Conservation (phyloP, 2,797 vertebrate genomes). For the Geotrypetes seraphini region DNA sequence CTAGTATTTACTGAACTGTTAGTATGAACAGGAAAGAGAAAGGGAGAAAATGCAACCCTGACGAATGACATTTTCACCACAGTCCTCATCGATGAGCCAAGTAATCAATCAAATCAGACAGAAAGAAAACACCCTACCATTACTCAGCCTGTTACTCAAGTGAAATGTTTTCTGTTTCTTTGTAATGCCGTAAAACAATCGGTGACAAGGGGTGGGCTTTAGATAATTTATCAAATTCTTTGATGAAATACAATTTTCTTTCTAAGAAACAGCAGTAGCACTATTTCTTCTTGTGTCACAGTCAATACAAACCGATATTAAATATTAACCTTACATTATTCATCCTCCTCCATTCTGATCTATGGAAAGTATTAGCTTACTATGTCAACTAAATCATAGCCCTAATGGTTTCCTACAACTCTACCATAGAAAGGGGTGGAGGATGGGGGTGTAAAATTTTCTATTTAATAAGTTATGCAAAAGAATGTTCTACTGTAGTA, state of each 20-base stretch:
- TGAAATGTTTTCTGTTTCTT: slow-evolving; percentile 47
- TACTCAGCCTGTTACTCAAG: slow-evolving; percentile 43
- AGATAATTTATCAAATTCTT: slow-evolving; percentile 58
- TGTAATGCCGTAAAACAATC: slow-evolving; percentile 45
- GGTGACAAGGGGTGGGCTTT: slow-evolving; percentile 52
- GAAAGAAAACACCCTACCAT: slow-evolving; percentile 46
- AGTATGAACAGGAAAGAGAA: slow-evolving; percentile 12
- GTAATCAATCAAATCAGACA: slow-evolving; percentile 58
- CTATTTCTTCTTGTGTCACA: slow-evolving; percentile 10
- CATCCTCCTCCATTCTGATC: background rate
- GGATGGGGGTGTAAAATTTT: too few relatives aligned
- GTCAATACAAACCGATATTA: slow-evolving; percentile 8
- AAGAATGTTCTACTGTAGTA: too few relatives aligned
- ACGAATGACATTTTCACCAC: slow-evolving; percentile 49
- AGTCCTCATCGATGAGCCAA: slow-evolving; percentile 43
- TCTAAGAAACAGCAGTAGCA: slow-evolving; percentile 23
- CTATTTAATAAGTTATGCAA: too few relatives aligned
- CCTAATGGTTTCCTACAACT: too few relatives aligned
- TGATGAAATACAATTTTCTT: slow-evolving; percentile 36
- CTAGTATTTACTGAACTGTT: background rate
- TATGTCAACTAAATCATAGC: slow-evolving; percentile 4
- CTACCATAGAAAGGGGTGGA: slow-evolving; percentile 1
- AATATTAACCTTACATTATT: slow-evolving; percentile 8
- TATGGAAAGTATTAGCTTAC: background rate
- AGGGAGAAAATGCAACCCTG: slow-evolving; percentile 17